Evolutionary conservation across 2,888 invertebrate genomes (phyloP).

Genomic region (Xanthia icteritia): DNA sequence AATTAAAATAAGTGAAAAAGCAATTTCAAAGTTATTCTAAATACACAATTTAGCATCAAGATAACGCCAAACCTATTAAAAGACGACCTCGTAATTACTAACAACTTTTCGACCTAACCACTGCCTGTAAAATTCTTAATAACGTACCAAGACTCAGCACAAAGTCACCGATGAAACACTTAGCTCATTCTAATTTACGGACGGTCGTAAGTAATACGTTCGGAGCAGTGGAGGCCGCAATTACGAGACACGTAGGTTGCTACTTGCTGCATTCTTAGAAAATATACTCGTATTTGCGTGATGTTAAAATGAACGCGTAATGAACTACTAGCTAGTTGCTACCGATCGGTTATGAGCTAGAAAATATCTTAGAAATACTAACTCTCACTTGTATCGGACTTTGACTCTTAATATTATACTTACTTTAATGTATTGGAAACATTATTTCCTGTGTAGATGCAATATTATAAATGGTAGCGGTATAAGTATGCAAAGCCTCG

Average conservation of each 20-base stretch:
- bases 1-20: conserved; percentile 1
- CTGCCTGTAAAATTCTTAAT: not conserved
- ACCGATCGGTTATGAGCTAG: conserved; percentile 55
- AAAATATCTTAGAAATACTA: conserved; percentile 52
- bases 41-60: conserved; percentile 4
- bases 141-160: not conserved
- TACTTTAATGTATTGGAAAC: not conserved
- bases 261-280: conserved; percentile 63
- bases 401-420: too few species aligned
- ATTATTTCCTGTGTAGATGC: conserved; percentile 6
- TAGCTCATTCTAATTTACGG: conserved; percentile 29
- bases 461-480: not conserved
- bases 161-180: conserved; percentile 32
- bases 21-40: conserved; percentile 4
- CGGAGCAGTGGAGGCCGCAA: conserved; percentile 44
- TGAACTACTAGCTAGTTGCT: conserved; percentile 42
- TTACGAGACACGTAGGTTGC: conserved; percentile 49
- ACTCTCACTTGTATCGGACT: conserved; percentile 49
- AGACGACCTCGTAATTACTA: conserved; percentile 2
- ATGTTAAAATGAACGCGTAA: conserved; percentile 55
- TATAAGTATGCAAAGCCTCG: conserved; percentile 26
- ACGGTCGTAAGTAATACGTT: conserved; percentile 50
- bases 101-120: conserved; percentile 7
- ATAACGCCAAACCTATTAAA: conserved; percentile 5
- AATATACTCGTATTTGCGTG: conserved; percentile 63